Percentiles rank a stretch among this genome's conserved stretches.
Evolutionary conservation across 2,888 invertebrate genomes (phyloP).

Genomic region (Toxonevra muliebris): DNA sequence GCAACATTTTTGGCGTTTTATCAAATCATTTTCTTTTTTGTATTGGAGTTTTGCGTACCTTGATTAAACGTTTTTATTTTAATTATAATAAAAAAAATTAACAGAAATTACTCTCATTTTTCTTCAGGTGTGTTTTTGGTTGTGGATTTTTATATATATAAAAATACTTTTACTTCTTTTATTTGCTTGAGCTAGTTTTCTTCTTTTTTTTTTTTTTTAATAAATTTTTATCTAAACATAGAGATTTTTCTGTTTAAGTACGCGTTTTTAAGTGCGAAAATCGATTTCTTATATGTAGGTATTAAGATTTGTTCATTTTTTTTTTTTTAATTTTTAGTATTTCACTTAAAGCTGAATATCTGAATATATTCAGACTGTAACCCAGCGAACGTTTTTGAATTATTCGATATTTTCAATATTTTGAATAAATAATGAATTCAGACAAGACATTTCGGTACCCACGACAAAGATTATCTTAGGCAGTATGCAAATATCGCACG

Average conservation of each 20-base stretch:
- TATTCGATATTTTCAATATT: too few relatives aligned
- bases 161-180: too few relatives aligned
- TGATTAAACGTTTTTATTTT: conserved; percentile 1
- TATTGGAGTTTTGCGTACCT: background rate
- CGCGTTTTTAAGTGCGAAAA: conserved; percentile 55
- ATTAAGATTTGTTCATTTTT: conserved; percentile 19
- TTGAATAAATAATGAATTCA: too few relatives aligned
- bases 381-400: too few relatives aligned
- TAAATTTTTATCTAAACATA: conserved; percentile 8
- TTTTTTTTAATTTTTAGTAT: conserved; percentile 10
- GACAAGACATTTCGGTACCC: too few relatives aligned
- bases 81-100: conserved; percentile 12
- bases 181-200: conserved; percentile 39
- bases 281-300: conserved; percentile 20
- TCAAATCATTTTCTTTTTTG: conserved; percentile 31
- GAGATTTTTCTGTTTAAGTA: conserved; percentile 48
- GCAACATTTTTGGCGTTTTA: conserved; percentile 20
- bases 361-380: too few relatives aligned
- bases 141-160: too few relatives aligned
- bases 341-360: too few relatives aligned
- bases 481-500: too few relatives aligned
- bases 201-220: conserved; percentile 18
- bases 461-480: too few relatives aligned
- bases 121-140: too few relatives aligned
- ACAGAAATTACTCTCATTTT: conserved; percentile 1